phyloP scores from a whole-genome alignment of 2,113 vertebrate genomes.

The Pseudopipra pipra region DNA sequence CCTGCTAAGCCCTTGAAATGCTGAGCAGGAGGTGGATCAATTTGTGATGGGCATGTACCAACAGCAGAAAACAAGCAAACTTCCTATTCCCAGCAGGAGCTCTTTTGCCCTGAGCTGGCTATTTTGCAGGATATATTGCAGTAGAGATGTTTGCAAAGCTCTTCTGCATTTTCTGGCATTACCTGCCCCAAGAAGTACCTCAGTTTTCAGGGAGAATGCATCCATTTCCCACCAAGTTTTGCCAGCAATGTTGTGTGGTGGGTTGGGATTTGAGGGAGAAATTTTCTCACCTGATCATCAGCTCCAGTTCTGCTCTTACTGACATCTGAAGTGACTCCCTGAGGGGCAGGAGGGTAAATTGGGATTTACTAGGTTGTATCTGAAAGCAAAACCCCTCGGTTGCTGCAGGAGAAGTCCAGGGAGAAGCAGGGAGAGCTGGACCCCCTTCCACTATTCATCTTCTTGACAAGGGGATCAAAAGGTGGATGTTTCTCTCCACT shows the following conservation, averaged over 20 bases:
- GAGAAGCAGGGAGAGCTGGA: not conserved
- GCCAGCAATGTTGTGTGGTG: not conserved
- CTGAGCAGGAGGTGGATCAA: not conserved
- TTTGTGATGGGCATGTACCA: not conserved
- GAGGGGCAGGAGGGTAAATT: not conserved
- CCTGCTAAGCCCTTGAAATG: not conserved
- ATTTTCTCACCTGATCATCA: not conserved
- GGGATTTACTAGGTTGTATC: not conserved
- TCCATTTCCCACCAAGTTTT: fast-evolving
- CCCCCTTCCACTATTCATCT: not conserved
- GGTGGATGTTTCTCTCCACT: not conserved
- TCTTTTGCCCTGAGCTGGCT: not conserved
- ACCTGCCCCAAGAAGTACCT: not conserved
- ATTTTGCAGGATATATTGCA: not conserved
- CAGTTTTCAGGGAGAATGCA: not conserved
- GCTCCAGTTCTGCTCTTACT: not conserved
- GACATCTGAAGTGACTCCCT: not conserved
- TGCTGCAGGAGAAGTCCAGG: not conserved
- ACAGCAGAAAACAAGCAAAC: not conserved
- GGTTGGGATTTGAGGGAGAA: not conserved
- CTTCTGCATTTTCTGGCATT: not conserved
- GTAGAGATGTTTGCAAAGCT: not conserved
- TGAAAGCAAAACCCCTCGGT: not conserved
- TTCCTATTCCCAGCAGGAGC: not conserved
- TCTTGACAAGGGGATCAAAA: not conserved